Conservation (phyloP, 2,797 vertebrate species). For the Chelon auratus region DNA sequence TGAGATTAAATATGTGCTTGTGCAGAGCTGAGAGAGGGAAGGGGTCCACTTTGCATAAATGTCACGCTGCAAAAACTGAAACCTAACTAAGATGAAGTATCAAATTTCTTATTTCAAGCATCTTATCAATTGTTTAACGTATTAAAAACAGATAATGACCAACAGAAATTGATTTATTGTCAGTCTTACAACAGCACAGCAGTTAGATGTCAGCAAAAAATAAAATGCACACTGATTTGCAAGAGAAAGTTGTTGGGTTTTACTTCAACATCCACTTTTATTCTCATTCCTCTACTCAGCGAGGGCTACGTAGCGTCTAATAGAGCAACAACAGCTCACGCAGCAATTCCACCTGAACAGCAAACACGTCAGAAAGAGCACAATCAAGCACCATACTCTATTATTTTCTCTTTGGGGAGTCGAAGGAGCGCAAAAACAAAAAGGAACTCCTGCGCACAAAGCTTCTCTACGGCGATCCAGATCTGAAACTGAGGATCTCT, state of each 20-base stretch:
- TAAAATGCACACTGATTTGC: neutral
- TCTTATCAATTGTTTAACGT: too few relatives aligned
- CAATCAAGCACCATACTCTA: slow-evolving; percentile 9
- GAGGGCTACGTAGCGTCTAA: neutral
- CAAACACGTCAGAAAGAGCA: slow-evolving; percentile 7
- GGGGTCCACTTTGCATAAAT: too few relatives aligned
- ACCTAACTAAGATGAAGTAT: too few relatives aligned
- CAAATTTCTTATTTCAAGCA: too few relatives aligned
- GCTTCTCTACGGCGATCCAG: slow-evolving; percentile 9
- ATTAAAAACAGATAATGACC: too few relatives aligned
- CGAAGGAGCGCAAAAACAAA: slow-evolving; percentile 9
- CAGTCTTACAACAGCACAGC: too few relatives aligned
- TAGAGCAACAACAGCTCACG: slow-evolving; percentile 16
- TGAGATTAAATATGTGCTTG: too few relatives aligned
- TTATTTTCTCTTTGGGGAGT: slow-evolving; percentile 34
- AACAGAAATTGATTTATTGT: too few relatives aligned
- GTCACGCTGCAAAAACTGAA: too few relatives aligned
- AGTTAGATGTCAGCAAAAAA: too few relatives aligned
- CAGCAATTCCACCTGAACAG: slow-evolving; percentile 10
- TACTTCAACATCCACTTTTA: neutral
- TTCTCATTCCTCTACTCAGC: neutral
- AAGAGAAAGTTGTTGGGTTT: slow-evolving; percentile 4
- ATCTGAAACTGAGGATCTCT: slow-evolving; percentile 6
- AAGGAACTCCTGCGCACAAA: slow-evolving; percentile 9
- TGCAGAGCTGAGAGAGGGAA: too few relatives aligned